These are phyloP conservation scores for Pseudococcus longispinus DNA, from an alignment of 2,888 invertebrate species.

Conservation along the genomic window DNA sequence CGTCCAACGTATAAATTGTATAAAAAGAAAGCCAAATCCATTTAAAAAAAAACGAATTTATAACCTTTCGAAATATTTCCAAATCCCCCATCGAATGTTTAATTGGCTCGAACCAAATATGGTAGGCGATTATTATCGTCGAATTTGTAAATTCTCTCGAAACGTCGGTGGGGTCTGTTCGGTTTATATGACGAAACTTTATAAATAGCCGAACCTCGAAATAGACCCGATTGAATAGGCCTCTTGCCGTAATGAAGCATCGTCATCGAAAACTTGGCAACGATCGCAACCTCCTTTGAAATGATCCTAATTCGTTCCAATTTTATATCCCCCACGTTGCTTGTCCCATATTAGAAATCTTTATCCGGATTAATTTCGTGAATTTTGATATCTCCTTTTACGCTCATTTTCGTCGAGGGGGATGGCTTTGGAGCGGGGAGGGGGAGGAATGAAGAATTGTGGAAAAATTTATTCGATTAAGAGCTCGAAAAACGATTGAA, in stretches of 20 bases:
- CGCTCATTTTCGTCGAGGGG: background rate
- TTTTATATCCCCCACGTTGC: conserved; percentile 52
- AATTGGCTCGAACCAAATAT: conserved; percentile 32
- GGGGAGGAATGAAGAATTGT: background rate
- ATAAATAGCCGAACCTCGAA: conserved; percentile 38
- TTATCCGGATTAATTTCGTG: conserved; percentile 38
- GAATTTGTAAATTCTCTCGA: conserved; percentile 33
- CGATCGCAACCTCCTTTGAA: conserved; percentile 48
- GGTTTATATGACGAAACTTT: conserved; percentile 18
- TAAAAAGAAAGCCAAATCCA: background rate
- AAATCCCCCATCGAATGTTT: background rate
- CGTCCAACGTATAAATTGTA: background rate
- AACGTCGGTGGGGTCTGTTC: conserved; percentile 19
- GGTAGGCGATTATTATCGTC: conserved; percentile 12
- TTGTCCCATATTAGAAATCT: background rate
- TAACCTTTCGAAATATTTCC: background rate
- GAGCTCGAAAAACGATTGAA: too few relatives aligned
- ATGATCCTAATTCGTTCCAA: conserved; percentile 47
- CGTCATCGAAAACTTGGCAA: conserved; percentile 47
- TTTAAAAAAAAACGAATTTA: background rate
- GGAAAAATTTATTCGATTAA: background rate
- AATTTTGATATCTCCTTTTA: background rate
- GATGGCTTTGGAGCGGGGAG: background rate
- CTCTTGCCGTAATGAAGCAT: conserved; percentile 30
- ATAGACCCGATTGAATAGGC: conserved; percentile 21